A percentile compares a stretch with the other conserved stretches of the same genome.
Conservation (phyloP, 2,888 invertebrate species). For the Papilio elwesi region DNA sequence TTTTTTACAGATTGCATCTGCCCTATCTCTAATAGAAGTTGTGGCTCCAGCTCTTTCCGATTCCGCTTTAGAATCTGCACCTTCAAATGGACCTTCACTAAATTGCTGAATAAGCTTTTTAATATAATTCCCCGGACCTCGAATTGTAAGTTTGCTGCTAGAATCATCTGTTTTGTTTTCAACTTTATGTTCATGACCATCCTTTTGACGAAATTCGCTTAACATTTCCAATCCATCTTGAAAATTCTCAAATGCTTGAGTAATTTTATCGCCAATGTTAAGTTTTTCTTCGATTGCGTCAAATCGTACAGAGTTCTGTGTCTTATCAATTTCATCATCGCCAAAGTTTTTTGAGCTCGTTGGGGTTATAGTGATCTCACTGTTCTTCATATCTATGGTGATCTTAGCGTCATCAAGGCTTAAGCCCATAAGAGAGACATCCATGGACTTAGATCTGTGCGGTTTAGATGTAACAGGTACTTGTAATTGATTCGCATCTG, state of each 20-base stretch:
- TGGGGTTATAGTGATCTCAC: constrained; percentile 75
- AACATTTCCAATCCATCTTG: constrained; percentile 72
- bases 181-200: constrained; percentile 52
- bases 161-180: constrained; percentile 53
- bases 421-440: constrained; percentile 73
- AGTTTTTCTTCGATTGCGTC: constrained; percentile 68
- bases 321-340: constrained; percentile 47
- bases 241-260: constrained; percentile 70
- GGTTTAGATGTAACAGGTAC: constrained; percentile 72
- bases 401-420: constrained; percentile 72
- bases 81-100: constrained; percentile 76
- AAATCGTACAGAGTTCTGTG: constrained; percentile 55
- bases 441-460: constrained; percentile 83
- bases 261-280: constrained; percentile 69
- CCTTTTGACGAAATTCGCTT: constrained; percentile 57
- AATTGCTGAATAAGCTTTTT: constrained; percentile 80
- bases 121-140: constrained; percentile 77
- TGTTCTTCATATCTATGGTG: constrained; percentile 73
- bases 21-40: constrained; percentile 71
- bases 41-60: constrained; percentile 67
- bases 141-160: constrained; percentile 69
- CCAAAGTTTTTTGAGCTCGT: constrained; percentile 64
- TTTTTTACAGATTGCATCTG: constrained; percentile 81
- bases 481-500: constrained; percentile 69
- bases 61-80: constrained; percentile 71